Evolutionary conservation across 2,797 vertebrate species (phyloP), one percentile per base, ranked within the genome.

Genomic region (Micromesistius poutassou): DNA sequence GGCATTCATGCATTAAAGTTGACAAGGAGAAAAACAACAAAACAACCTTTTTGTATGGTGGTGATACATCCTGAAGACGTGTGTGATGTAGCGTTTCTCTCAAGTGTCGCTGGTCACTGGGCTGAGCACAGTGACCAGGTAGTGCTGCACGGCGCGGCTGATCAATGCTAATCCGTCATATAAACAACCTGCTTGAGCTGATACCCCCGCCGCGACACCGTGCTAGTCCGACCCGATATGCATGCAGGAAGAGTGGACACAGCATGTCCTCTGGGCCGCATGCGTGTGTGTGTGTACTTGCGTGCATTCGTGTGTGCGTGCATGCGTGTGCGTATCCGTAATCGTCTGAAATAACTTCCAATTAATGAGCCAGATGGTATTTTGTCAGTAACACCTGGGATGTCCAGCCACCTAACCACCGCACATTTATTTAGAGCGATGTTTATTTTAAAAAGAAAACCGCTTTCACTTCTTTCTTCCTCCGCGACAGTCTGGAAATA

Each of bases 321-420:
- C 4, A 25, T 5, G 68, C 12, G 68, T 30, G 68, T 13, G 68
- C 86, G 86, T 82, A 81, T 87, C 87, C 83, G 89, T 90, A 93
- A 92, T 92, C 86, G 88, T 90, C 90, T 89, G 89, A 87, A 91
- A 91, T 92, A 91, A 91, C 91, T 89, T 91, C 87, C 88, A 91
- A 91, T 93, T 91, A 93, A 93, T 91, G 90, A 91, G 86, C 89
- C 93, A 94, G 91, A 93, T 93, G 93, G 90, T 93, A 89, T 92
- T 91, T 92, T 84, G 85, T 91, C 85, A 88, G 87, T 83, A 91
- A 91, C 92, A 92, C 92, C 90, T 92, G 93, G 87, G 87, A 91
- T 88, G 89, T 89, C 89, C 89, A 87, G 86, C 84, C 86, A 4
- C 82, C 86, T 82, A 71, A 82, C 80, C 87, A 81, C 30, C 25